Evolutionary conservation across 2,113 vertebrate species (phyloP), one percentile per base, ranked within the genome.

Genomic region (Indicator maculatus): DNA sequence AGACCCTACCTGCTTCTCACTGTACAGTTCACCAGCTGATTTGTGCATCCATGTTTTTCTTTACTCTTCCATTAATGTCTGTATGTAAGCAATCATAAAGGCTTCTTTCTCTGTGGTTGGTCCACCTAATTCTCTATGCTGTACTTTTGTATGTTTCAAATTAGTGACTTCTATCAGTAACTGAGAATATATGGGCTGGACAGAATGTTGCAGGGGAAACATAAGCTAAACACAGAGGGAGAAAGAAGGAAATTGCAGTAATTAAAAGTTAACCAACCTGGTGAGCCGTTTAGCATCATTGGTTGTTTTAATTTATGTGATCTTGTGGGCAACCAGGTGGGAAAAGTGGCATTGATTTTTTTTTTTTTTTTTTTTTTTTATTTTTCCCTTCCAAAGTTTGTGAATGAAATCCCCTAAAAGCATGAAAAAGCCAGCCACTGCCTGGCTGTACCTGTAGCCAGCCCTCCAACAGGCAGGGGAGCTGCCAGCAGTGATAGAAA

Each of bases 361-460:
- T 52, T 85, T 85, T 45, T 75, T 67, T 52, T 85, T 85, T 45
- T 44, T 6, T 16, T 44, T 36, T 36, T 44, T 44, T 16, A 5
- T 33, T 55, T 77, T 80, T 11, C 41, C 13, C 33, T n/a, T 65
- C n/a, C 38, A 69, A 60, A 61, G 36, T 72, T 85, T 81, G 60
- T 94, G 91, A 96, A 95, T 88, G 74, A 83, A 93, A 80, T 74
- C 28, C 33, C 26, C 5, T 16, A 55, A 30, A 20, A 60, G 64
- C 24, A 16, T 21, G 28, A 26, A 76, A 56, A 85, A 70, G 7
- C 70, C 63, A 24, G 65, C 44, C 5, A 6, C 31, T 44, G 45
- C 52, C 56, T n/a, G n/a, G 15, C 16, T 8, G 30, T 56, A 56
- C 75, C 67, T 72, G 53, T 27, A 75, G 53, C 44, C 33, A 83